These are phyloP conservation scores for Melanogrammus aeglefinus DNA, from an alignment of 2,797 vertebrate species.

Conservation along the genomic window DNA sequence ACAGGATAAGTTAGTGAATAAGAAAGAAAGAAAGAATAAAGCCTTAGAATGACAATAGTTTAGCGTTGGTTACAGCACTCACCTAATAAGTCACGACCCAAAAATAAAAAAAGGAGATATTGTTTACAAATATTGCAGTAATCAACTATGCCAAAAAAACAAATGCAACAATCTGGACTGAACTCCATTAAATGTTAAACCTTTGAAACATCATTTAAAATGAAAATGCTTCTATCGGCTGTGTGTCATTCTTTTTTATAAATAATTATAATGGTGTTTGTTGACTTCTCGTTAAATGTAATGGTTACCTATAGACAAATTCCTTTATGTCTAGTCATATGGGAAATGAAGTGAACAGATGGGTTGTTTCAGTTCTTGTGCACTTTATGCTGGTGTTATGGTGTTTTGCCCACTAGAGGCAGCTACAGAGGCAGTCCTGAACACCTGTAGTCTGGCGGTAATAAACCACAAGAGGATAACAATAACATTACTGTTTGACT, in stretches of 20 bases:
- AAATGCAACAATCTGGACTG: too few relatives aligned
- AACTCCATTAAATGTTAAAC: too few relatives aligned
- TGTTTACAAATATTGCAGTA: too few relatives aligned
- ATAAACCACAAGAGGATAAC: not conserved
- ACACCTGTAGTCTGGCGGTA: not conserved
- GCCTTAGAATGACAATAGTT: too few relatives aligned
- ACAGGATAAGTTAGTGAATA: too few relatives aligned
- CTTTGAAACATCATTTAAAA: not conserved
- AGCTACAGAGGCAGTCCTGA: not conserved
- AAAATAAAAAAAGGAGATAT: too few relatives aligned
- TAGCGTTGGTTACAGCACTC: too few relatives aligned
- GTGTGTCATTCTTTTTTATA: not conserved
- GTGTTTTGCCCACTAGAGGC: not conserved
- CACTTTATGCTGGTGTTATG: not conserved
- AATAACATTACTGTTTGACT: not conserved
- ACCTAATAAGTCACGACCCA: too few relatives aligned
- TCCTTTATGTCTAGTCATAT: not conserved
- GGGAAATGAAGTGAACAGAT: not conserved
- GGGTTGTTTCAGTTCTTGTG: too few relatives aligned
- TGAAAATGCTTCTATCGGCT: not conserved
- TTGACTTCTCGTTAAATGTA: not conserved
- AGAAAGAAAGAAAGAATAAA: too few relatives aligned
- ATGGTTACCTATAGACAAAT: not conserved
- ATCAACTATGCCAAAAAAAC: too few relatives aligned
- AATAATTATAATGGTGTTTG: not conserved